Evolutionary conservation across 2,797 vertebrate species (phyloP), one percentile per base, ranked within the genome.

Genomic region (Sylvia borin): DNA sequence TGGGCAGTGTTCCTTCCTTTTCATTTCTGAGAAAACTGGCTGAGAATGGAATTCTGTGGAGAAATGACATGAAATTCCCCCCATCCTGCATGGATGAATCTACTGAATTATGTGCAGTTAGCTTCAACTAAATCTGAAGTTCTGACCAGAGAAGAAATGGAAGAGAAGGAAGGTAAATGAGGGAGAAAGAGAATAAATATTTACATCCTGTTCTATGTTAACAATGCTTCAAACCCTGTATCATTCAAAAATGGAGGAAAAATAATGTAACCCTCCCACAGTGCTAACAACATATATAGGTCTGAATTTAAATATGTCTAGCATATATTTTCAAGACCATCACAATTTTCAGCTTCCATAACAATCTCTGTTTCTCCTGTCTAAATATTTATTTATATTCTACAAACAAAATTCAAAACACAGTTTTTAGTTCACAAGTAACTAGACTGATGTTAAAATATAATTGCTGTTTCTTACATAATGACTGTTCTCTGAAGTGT

Each of bases 381-480:
- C 62, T 80, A 83, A 90, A 71, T 26, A 68, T 75, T 88, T 72
- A 40, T 73, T 82, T 89, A 64, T 92, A 31, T 16, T 83, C 53
- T 67, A 48, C 27, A 87, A 85, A 58, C 27, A 57, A 93, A 89
- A 42, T n/a, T 91, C 27, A 73, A 47, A 84, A 48, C 50, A 62
- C 32, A 65, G 29, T 8, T 91, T 92, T 74, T 88, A n/a, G 45
- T 89, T 92, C 50, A 86, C 20, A 90, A 64, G 40, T 76, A 95
- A 64, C 45, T 53, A 89, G 38, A 67, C 16, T 75, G 67, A 38
- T 54, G 25, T 32, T 91, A 85, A 93, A 93, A 67, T 82, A 82
- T 71, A 94, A 86, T 93, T 91, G 53, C 42, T 72, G n/a, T 62
- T 93, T 17, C 71, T 94, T 82, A 57, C 17, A 47, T 92, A 90